A percentile compares a stretch with the other conserved stretches of the same genome.
Evolutionary conservation across 2,113 vertebrate species (phyloP).

Genomic region (Pituophis catenifer): DNA sequence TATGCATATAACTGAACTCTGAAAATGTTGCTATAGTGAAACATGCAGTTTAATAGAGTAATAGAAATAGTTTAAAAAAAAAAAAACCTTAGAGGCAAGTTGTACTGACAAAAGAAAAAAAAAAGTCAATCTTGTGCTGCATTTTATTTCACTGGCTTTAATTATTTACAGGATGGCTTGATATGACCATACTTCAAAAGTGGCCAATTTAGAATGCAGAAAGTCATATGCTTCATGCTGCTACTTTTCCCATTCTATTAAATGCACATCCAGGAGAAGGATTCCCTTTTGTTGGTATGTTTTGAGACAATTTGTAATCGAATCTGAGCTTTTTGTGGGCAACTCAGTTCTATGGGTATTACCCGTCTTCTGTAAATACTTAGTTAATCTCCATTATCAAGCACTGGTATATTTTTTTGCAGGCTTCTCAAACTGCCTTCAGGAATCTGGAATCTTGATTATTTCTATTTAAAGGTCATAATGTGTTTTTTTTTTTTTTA

Average conservation of each 20-base stretch:
- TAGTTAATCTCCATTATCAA: background rate
- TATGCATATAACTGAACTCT: background rate
- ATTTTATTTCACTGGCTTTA: background rate
- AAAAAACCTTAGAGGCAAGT: background rate
- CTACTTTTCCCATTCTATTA: background rate
- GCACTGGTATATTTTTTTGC: background rate
- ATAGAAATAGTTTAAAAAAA: background rate
- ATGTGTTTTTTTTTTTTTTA: slow-evolving; percentile 26
- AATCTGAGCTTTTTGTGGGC: background rate
- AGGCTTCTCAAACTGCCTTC: background rate
- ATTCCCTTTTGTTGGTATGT: background rate
- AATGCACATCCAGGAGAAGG: background rate
- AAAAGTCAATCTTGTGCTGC: background rate
- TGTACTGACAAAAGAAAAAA: background rate
- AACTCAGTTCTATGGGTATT: background rate
- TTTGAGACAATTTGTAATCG: background rate
- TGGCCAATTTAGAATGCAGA: background rate
- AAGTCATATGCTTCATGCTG: background rate
- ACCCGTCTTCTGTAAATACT: background rate
- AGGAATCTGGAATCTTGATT: slow-evolving; percentile 10
- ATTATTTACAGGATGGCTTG: background rate
- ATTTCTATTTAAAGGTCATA: background rate
- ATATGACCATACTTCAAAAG: background rate
- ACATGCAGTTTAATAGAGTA: background rate
- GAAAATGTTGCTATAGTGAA: background rate